Evolutionary conservation across 2,888 invertebrate genomes (phyloP).

Genomic region (Mallateleia sp.): DNA sequence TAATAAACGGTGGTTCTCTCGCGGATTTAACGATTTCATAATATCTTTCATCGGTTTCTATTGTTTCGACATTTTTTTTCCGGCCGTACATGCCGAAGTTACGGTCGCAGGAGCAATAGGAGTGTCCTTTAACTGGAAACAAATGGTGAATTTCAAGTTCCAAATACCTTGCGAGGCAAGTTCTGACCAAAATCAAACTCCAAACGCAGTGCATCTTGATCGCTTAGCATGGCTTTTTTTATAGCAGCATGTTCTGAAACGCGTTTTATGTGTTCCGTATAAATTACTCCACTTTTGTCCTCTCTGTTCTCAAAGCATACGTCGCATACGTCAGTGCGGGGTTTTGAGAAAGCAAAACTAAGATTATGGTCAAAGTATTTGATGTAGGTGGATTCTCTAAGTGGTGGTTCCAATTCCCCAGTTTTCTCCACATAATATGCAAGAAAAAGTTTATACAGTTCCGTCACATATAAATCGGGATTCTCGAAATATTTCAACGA

Average conservation of each 20-base stretch:
- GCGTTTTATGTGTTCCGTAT: neutral
- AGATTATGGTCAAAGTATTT: slow-evolving; percentile 48
- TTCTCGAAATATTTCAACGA: slow-evolving; percentile 43
- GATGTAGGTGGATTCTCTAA: slow-evolving; percentile 22
- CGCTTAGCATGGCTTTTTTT: neutral
- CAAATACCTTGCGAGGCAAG: too few relatives aligned
- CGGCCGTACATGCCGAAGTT: too few relatives aligned
- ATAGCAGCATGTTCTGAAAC: neutral
- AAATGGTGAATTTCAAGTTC: too few relatives aligned
- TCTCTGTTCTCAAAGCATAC: slow-evolving; percentile 5
- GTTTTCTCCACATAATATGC: slow-evolving; percentile 12
- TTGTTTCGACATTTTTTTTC: too few relatives aligned
- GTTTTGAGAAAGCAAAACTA: slow-evolving; percentile 10
- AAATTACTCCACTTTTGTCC: neutral
- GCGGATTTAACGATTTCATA: too few relatives aligned
- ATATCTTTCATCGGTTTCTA: too few relatives aligned
- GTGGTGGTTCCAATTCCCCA: neutral
- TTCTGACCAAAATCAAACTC: slow-evolving; percentile 67
- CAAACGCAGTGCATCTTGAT: neutral
- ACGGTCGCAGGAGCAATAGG: too few relatives aligned
- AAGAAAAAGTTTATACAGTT: slow-evolving; percentile 32
- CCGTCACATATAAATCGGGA: slow-evolving; percentile 8
- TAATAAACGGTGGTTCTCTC: too few relatives aligned
- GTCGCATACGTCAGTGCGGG: slow-evolving; percentile 24
- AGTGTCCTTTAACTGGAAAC: too few relatives aligned